phyloP scores from a whole-genome alignment of 2,113 vertebrate genomes.

The Percina caprodes region DNA sequence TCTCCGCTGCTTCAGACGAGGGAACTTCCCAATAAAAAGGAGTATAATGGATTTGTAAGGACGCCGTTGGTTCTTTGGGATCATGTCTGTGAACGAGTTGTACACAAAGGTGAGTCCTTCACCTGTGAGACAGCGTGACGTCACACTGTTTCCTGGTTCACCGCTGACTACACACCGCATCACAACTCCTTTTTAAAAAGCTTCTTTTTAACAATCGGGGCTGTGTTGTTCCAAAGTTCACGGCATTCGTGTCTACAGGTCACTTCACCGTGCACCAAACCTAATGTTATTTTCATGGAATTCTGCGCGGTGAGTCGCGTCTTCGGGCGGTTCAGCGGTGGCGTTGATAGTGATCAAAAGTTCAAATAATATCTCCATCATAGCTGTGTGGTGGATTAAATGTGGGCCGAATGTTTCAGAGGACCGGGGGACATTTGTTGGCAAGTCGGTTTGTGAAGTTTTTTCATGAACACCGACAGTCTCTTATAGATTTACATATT shows the following conservation, averaged over 20 bases:
- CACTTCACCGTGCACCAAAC: not conserved
- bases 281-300: not conserved
- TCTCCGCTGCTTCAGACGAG: not conserved
- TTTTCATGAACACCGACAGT: accelerated
- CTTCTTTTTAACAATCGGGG: not conserved
- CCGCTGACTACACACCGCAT: not conserved
- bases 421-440: accelerated
- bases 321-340: not conserved
- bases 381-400: accelerated
- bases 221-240: not conserved
- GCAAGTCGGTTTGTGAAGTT: accelerated
- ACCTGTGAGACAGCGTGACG: conserved; percentile 29
- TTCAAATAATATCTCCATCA: accelerated
- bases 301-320: not conserved
- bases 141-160: not conserved
- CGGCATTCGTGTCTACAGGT: not conserved
- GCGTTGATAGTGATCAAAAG: not conserved
- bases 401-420: not conserved
- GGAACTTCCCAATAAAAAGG: not conserved
- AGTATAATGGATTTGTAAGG: not conserved
- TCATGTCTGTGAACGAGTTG: conserved; percentile 84
- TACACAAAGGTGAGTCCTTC: conserved; percentile 82
- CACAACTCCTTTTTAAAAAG: not conserved
- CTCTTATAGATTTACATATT: not conserved
- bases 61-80: too few species aligned